Evolutionary conservation across 1,140 invertebrate genomes (phyloP).

Genomic region (Lethrus apterus): DNA sequence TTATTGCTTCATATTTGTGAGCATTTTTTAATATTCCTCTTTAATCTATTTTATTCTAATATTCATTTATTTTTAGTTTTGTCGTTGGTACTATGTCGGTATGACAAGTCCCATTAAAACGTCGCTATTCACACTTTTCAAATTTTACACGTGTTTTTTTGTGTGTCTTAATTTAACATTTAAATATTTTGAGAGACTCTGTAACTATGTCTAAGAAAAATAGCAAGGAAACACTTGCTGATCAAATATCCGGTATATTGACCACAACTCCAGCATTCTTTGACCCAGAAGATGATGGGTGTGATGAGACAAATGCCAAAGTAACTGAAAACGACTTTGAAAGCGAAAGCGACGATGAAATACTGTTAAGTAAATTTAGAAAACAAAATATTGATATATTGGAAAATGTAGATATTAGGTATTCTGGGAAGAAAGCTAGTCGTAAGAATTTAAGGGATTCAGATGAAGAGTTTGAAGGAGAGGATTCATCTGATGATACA

Average conservation of each 20-base stretch:
- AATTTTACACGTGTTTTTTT: no score
- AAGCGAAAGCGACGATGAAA: conserved; percentile 40
- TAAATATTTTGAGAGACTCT: no score
- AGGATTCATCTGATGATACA: conserved; percentile 11
- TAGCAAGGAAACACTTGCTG: conserved; percentile 42
- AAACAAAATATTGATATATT: conserved; percentile 58
- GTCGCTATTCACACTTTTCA: no score
- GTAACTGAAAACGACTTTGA: conserved; percentile 45
- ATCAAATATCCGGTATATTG: conserved; percentile 52
- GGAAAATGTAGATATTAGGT: conserved; percentile 61
- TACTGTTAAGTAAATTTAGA: conserved; percentile 49
- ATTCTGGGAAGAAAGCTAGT: conserved; percentile 61
- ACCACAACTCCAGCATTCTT: conserved; percentile 46
- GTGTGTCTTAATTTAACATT: no score
- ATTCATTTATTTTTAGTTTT: no score
- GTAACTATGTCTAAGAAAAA: not conserved
- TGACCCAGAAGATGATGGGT: conserved; percentile 48
- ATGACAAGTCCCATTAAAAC: no score
- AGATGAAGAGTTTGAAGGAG: conserved; percentile 31
- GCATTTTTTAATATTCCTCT: no score
- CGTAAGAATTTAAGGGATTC: conserved; percentile 43
- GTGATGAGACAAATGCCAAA: conserved; percentile 46
- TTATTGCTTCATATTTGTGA: no score
- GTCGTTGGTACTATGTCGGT: no score
- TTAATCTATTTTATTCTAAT: no score